phyloP scores from a whole-genome alignment of 2,888 invertebrate genomes.

The Iselma pallidipennis region DNA sequence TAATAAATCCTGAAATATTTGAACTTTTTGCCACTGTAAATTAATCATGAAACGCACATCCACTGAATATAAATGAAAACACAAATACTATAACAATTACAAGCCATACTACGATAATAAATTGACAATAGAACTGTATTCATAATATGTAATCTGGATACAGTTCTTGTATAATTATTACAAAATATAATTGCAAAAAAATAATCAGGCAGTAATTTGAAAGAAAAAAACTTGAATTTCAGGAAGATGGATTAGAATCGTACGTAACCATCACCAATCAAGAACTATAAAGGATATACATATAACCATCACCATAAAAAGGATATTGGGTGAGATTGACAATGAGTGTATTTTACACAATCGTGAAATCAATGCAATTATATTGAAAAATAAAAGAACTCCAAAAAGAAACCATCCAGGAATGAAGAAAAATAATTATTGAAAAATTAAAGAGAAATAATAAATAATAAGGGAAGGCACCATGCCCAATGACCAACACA shows the following conservation, averaged over 20 bases:
- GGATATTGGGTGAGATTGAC: background rate
- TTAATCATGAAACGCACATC: too few relatives aligned
- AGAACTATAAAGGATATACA: background rate
- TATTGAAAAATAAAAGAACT: background rate
- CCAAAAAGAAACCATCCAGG: background rate
- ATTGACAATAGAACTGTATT: background rate
- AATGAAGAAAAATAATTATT: background rate
- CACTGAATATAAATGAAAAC: too few relatives aligned
- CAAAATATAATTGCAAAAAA: background rate
- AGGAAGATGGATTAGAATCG: background rate
- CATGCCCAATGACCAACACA: constrained; percentile 27
- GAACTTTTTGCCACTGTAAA: too few relatives aligned
- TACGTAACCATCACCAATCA: background rate
- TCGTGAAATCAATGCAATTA: background rate
- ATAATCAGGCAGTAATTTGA: background rate
- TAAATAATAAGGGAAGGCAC: constrained; percentile 9
- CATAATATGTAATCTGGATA: background rate
- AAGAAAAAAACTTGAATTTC: background rate
- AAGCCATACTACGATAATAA: background rate
- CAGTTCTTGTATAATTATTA: background rate
- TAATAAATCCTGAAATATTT: too few relatives aligned
- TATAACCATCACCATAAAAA: background rate
- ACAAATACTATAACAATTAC: too few relatives aligned
- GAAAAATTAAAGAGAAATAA: constrained; percentile 12
- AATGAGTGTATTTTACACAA: background rate